Percentiles rank a stretch among this genome's conserved stretches.
Evolutionary conservation across 2,797 vertebrate species (phyloP).

Genomic region (Etheostoma nigrum): DNA sequence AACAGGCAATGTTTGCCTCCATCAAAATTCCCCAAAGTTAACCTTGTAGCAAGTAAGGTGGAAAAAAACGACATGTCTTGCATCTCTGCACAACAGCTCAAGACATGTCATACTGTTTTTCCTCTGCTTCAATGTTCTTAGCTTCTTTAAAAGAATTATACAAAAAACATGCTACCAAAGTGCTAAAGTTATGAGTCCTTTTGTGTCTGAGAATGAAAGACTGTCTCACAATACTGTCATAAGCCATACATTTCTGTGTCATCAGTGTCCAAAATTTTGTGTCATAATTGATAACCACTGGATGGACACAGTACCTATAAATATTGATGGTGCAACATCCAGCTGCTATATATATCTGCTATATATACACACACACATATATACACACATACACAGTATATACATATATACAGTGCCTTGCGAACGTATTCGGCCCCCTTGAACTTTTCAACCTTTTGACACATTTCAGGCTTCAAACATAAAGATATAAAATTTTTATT

Average conservation of each 20-base stretch:
- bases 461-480: too few species aligned
- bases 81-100: slow-evolving; percentile 67
- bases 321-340: not conserved
- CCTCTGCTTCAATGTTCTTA: slow-evolving; percentile 54
- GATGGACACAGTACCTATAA: not conserved
- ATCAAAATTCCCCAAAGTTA: slow-evolving; percentile 68
- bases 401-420: too few species aligned
- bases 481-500: too few species aligned
- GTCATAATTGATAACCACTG: slow-evolving; percentile 2
- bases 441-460: too few species aligned
- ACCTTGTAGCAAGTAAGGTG: slow-evolving; percentile 64
- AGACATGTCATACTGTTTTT: slow-evolving; percentile 61
- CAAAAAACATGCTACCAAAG: slow-evolving; percentile 47
- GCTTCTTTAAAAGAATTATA: slow-evolving; percentile 55
- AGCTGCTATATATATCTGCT: too few species aligned
- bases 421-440: too few species aligned
- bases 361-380: too few species aligned
- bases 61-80: slow-evolving; percentile 64
- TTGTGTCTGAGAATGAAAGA: slow-evolving; percentile 37
- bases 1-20: slow-evolving; percentile 65
- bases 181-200: slow-evolving; percentile 32
- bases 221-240: slow-evolving; percentile 22
- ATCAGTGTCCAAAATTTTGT: not conserved
- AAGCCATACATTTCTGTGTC: slow-evolving; percentile 24
- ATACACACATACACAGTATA: too few species aligned